Base-by-base conservation (phyloP, 2,888 invertebrate genomes). In the Tethea ocularis region DNA sequence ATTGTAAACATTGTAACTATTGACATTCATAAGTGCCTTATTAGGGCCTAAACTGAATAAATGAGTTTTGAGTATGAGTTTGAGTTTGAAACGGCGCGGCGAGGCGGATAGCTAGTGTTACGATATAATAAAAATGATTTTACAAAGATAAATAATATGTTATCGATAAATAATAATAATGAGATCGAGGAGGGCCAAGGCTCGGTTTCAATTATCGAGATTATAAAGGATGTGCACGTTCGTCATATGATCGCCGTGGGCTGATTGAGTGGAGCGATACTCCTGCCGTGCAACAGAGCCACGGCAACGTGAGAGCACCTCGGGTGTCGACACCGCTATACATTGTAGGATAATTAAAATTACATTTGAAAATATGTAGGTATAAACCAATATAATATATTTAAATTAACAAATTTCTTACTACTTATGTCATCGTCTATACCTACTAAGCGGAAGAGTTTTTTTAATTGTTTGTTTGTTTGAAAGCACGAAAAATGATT, bases 241-340 rank as follows among this genome's bases (percentile, higher is more conserved):
- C 61, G 82, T 68, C 62, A 84, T 64, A 62, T 58, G 82, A 84
- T 77, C 74, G 57, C 61, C 24, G 52, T 59, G 60, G 61, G 64
- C 66, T 80, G 80, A 86, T 86, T 81, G 73, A 73, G 72, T 66
- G 71, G 77, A 66, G 67, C 64, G 80, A 82, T 81, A 79, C 73
- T 67, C 46, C 59, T n/a, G 56, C 41, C 56, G 57, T 67, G 67
- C 63, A 66, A 56, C 15, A 22, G 52, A 8, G 51, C 53, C 55
- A 56, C 55, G 58, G 67, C 61, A 73, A 75, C 74, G 68, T 69
- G 69, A 69, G 41, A 46, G 15, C 20, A 46, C 17, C 41, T 17
- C n/a, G 2, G 46, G 46, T 46, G 46, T 46, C 2, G 17, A 20
- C 20, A 20, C 17, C 20, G 10, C 46, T 20, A 7, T 20, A 46